Base-by-base conservation (phyloP, 2,797 vertebrate genomes). In the Neosilurus mollespiculum region DNA sequence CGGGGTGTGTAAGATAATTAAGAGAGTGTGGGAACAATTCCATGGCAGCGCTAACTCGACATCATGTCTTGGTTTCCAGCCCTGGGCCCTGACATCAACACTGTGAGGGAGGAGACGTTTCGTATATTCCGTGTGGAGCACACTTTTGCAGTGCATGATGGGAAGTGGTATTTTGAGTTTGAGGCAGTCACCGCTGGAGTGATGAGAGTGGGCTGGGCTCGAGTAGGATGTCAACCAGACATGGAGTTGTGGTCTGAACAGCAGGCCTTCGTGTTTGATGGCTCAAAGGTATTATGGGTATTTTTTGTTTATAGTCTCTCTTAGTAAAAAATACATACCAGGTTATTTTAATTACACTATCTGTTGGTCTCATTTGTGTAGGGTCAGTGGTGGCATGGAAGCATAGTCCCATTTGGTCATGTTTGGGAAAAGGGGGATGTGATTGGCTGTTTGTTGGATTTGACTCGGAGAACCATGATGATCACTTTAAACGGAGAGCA, bases 131-230 rank as follows among this genome's bases (percentile, higher is more conserved):
- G 97, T 4, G 94, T 96, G 0, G 98, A 99, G 90, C 96, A 96
- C 88, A 95, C 94, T 0, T 97, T 96, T 0, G 93, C 96, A 0
- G 97, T 99, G 88, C 95, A 93, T 88, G 59, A 87, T 5, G 98
- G 97, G 69, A 97, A 97, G 86, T 99, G 98, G 97, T 99, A 99
- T 90, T 99, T 98, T 84, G 98, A 99, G 90, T 97, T 96, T 87
- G 96, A 99, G 90, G 92, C 92, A 0, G 91, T 96, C 86, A 97
- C 97, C 24, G 91, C 94, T 0, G 97, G 97, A 83, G 95, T 95
- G 87, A 96, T 97, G 96, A 94, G 94, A 87, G 96, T 99, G 64
- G 98, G 97, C 80, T 99, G 98, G 98, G 95, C 96, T 81, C 93
- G 94, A 64, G 95, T 95, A 0, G 93, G 93, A 71, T 96, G 96